Base-by-base conservation (phyloP, 2,888 invertebrate species). In the Andrena fulva region DNA sequence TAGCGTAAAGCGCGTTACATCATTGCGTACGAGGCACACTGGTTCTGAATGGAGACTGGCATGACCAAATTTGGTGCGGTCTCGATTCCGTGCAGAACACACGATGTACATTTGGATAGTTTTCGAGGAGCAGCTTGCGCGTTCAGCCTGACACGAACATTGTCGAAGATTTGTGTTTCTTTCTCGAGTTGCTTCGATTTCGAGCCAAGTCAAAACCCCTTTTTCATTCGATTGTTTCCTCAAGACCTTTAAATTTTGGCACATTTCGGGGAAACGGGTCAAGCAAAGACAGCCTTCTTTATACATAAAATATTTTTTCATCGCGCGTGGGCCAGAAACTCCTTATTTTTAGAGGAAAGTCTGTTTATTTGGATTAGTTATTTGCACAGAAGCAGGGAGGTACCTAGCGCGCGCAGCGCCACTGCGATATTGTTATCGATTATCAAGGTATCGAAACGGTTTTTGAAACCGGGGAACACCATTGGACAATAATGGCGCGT, bases 281-380 rank as follows among this genome's bases (percentile, higher is more conserved):
- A 20, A n/a, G 12, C n/a, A 31, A 20, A 42, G 66, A 20, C n/a
- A n/a, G 16, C 5, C 24, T 7, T 35, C 42, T 50, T 33, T 29
- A 31, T 31, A 29, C 20, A n/a, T 60, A 20, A 27, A 29, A 48
- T 54, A 48, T 66, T 69, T 80, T 66, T 62, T 70, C 56, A 24
- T 64, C 64, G 31, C 50, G 62, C 70, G 62, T 31, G 20, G 27
- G 31, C 35, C 50, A 62, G 50, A 16, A 67, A 59, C 66, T 52
- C 64, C 54, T 74, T 89, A 91, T 91, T 91, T 90, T 91, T 90
- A 87, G 91, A 88, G 77, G 77, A 84, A 89, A 87, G 82, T 85
- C 77, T 87, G 90, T 92, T 92, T 92, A 90, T 92, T 91, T 91
- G 89, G 87, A 90, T 92, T 90, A 87, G 91, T 89, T 91, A 90